A percentile compares a stretch with the other conserved stretches of the same genome.
phyloP scores from a whole-genome alignment of 2,113 vertebrate genomes.

The Felis catus region DNA sequence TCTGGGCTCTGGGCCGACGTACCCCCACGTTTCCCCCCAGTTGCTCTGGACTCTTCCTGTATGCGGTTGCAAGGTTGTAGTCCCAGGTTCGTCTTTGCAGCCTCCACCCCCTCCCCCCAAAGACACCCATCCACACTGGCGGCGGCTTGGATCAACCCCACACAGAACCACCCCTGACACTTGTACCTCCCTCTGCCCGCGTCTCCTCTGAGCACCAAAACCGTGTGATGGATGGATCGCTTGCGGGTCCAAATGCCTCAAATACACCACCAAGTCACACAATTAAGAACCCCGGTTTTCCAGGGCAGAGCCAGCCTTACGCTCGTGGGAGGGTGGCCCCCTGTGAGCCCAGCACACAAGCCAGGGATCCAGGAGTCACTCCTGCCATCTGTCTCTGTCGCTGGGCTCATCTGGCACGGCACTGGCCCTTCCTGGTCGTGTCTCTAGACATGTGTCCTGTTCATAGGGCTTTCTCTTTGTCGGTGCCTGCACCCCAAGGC shows the following conservation, averaged over 20 bases:
- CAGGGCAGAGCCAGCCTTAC: background rate
- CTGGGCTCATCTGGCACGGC: fast-evolving
- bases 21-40: no score
- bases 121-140: fast-evolving
- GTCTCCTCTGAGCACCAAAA: background rate
- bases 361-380: background rate
- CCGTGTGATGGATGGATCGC: fast-evolving
- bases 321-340: no score
- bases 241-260: background rate
- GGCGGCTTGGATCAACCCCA: fast-evolving
- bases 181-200: background rate
- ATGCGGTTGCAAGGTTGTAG: fast-evolving
- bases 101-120: fast-evolving
- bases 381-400: background rate
- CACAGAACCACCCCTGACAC: fast-evolving
- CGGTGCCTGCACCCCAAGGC: background rate
- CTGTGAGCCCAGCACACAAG: background rate
- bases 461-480: background rate
- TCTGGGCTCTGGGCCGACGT: background rate
- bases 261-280: no score
- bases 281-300: background rate
- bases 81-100: no score
- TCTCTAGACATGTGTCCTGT: background rate
- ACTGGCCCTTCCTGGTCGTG: fast-evolving
- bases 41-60: background rate